Percentiles rank a stretch among this genome's conserved stretches.
These are phyloP conservation scores for Leptopterna dolabrata DNA, from an alignment of 2,888 invertebrate species.

Conservation along the genomic window DNA sequence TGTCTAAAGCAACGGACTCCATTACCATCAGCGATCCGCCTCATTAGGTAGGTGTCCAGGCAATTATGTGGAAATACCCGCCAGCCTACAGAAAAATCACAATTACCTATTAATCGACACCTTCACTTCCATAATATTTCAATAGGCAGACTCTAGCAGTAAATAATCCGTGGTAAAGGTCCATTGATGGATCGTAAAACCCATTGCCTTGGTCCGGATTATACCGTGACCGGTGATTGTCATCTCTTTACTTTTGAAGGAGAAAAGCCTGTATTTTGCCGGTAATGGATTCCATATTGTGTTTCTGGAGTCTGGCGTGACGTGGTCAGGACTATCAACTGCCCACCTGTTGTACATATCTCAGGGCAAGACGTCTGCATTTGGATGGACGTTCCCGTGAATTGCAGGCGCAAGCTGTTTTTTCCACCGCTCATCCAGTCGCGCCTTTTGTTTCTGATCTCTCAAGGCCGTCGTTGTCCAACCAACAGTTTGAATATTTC, in stretches of 20 bases:
- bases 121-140: no score
- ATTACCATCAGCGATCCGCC: background rate
- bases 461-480: background rate
- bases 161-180: no score
- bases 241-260: background rate
- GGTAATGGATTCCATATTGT: background rate
- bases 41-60: background rate
- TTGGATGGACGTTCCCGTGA: background rate
- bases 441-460: conserved; percentile 13
- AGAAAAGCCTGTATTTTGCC: background rate
- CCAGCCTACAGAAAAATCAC: no score
- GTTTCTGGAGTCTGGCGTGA: no score
- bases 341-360: no score
- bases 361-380: background rate
- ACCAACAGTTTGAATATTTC: background rate
- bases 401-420: background rate
- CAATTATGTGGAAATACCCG: background rate
- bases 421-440: conserved; percentile 3
- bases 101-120: no score
- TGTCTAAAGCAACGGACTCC: background rate
- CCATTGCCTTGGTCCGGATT: background rate
- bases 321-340: no score
- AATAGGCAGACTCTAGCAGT: no score
- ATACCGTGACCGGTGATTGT: background rate
- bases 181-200: no score